Conservation (phyloP, 2,797 vertebrate species). For the Apodemus agrarius region DNA sequence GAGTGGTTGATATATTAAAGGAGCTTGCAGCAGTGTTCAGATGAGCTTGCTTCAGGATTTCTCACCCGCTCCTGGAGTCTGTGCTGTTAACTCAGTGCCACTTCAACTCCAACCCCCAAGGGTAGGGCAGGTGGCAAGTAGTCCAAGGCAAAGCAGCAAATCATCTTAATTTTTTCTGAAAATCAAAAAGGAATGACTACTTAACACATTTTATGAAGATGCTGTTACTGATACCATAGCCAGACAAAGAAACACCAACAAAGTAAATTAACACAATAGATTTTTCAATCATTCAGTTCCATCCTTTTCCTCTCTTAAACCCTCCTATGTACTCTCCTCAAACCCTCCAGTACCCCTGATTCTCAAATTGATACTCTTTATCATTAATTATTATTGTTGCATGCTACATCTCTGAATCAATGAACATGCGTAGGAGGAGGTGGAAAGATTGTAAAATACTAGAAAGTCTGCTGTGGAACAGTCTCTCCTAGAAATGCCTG, state of each 20-base stretch:
- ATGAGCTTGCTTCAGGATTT: too few species aligned
- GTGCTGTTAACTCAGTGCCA: too few species aligned
- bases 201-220: neutral
- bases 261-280: neutral
- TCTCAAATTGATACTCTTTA: neutral
- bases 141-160: too few species aligned
- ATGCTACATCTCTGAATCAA: too few species aligned
- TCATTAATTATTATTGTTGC: neutral
- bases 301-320: neutral
- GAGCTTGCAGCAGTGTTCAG: too few species aligned
- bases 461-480: too few species aligned
- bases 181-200: neutral
- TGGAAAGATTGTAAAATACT: neutral
- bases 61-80: too few species aligned
- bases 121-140: too few species aligned
- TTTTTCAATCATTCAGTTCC: neutral
- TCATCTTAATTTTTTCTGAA: neutral
- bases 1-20: too few species aligned
- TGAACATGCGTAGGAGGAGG: too few species aligned
- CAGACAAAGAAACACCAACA: neutral
- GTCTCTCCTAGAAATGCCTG: neutral
- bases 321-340: neutral
- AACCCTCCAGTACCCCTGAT: neutral
- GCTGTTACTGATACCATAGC: neutral
- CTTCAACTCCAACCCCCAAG: too few species aligned